A percentile compares a stretch with the other conserved stretches of the same genome.
phyloP scores from a whole-genome alignment of 2,113 vertebrate species.

The Lanius ludovicianus region DNA sequence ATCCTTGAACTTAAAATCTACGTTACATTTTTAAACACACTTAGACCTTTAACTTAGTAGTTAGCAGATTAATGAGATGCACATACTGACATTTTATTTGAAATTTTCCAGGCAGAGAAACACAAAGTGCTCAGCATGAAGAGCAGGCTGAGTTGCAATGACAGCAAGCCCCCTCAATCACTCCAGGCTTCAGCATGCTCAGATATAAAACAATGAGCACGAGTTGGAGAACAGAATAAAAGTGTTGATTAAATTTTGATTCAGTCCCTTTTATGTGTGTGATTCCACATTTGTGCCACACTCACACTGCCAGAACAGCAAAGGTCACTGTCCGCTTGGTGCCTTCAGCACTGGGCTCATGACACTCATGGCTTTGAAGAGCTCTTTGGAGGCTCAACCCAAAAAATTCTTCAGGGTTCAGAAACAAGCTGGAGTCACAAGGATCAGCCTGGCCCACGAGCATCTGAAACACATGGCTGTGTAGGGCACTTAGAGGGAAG shows the following conservation, averaged over 20 bases:
- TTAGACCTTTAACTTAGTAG: conserved; percentile 55
- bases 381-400: background rate
- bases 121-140: conserved; percentile 56
- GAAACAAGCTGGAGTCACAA: background rate
- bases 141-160: conserved; percentile 36
- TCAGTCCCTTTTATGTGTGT: background rate
- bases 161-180: conserved; percentile 59
- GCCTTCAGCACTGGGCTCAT: background rate
- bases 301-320: background rate
- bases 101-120: conserved; percentile 61
- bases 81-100: conserved; percentile 66
- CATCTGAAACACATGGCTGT: background rate
- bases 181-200: conserved; percentile 30
- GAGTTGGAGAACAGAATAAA: conserved; percentile 37
- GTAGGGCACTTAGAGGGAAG: background rate
- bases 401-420: background rate
- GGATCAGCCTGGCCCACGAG: background rate
- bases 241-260: conserved; percentile 41
- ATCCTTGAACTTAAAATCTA: conserved; percentile 48
- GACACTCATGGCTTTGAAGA: background rate
- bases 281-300: background rate
- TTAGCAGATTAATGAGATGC: conserved; percentile 69
- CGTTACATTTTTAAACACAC: conserved; percentile 56
- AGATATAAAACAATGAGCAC: conserved; percentile 37
- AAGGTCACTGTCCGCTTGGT: background rate